These are phyloP conservation scores for Loris lydekkerianus DNA, from an alignment of 2,797 vertebrate genomes.

Conservation along the genomic window DNA sequence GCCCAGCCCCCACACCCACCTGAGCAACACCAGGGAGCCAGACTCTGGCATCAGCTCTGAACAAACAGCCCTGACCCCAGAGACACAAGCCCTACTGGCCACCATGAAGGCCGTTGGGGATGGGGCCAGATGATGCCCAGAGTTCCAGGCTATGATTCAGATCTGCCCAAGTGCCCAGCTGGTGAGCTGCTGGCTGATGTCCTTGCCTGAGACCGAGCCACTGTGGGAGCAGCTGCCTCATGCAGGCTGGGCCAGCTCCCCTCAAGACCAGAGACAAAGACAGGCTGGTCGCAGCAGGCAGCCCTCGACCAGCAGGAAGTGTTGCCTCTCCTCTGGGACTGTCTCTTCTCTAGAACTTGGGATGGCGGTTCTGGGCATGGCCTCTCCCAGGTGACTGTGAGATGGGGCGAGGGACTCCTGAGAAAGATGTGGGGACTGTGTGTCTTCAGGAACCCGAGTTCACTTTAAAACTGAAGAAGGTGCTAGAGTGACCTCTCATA, in stretches of 20 bases:
- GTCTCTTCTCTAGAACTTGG: not conserved
- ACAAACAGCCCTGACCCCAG: not conserved
- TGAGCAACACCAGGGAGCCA: not conserved
- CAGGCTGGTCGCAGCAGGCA: not conserved
- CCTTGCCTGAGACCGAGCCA: not conserved
- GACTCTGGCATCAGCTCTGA: too few species aligned
- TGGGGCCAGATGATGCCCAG: not conserved
- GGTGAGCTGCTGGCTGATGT: not conserved
- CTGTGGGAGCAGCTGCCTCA: not conserved
- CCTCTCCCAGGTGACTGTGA: not conserved
- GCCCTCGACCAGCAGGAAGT: not conserved
- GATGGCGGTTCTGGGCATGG: not conserved
- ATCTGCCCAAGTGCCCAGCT: not conserved
- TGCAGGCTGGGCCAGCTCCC: not conserved
- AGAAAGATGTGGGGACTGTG: accelerated
- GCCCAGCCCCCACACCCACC: too few species aligned
- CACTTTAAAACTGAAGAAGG: not conserved
- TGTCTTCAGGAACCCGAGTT: not conserved
- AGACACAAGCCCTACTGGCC: not conserved
- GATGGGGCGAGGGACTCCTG: not conserved
- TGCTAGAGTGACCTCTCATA: not conserved
- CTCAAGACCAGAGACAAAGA: not conserved
- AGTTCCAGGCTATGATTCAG: not conserved
- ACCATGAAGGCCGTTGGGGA: not conserved
- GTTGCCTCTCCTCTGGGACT: not conserved